Percentiles rank a stretch among this genome's conserved stretches.
phyloP scores from a whole-genome alignment of 2,888 invertebrate genomes.

The Erpobdella octoculata region DNA sequence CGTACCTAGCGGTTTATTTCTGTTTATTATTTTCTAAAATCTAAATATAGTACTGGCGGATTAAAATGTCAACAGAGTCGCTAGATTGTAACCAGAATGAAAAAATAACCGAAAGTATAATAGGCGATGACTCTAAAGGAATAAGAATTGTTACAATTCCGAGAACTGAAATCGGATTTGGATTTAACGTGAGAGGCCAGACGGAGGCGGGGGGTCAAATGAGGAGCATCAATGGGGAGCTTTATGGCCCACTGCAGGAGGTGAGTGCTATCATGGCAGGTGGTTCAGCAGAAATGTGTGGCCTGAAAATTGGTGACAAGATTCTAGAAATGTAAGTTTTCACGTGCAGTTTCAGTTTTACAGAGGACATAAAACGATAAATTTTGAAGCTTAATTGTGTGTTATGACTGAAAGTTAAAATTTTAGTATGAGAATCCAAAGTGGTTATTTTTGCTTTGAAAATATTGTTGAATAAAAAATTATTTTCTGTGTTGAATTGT shows the following conservation, averaged over 20 bases:
- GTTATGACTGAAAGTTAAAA: too few relatives aligned
- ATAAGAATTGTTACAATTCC: constrained; percentile 33
- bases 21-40: too few relatives aligned
- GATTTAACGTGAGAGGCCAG: constrained; percentile 98
- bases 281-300: constrained; percentile 95
- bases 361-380: too few relatives aligned
- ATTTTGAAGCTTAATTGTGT: neutral
- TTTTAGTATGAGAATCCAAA: too few relatives aligned
- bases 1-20: too few relatives aligned
- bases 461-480: neutral
- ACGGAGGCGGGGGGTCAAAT: constrained; percentile 98
- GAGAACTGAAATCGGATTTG: constrained; percentile 67
- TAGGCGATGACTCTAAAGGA: neutral
- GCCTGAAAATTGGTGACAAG: constrained; percentile 90
- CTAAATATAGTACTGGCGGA: too few relatives aligned
- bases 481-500: neutral
- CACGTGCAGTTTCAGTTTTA: neutral
- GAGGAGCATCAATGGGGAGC: constrained; percentile 91
- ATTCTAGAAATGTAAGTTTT: constrained; percentile 94
- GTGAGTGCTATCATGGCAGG: constrained; percentile 91
- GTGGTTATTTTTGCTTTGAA: too few relatives aligned
- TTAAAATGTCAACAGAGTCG: too few relatives aligned
- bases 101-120: too few relatives aligned
- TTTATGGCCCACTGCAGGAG: constrained; percentile 98
- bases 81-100: too few relatives aligned